These are phyloP conservation scores for Sardinella longiceps DNA, from an alignment of 2,797 vertebrate species.

Conservation along the genomic window DNA sequence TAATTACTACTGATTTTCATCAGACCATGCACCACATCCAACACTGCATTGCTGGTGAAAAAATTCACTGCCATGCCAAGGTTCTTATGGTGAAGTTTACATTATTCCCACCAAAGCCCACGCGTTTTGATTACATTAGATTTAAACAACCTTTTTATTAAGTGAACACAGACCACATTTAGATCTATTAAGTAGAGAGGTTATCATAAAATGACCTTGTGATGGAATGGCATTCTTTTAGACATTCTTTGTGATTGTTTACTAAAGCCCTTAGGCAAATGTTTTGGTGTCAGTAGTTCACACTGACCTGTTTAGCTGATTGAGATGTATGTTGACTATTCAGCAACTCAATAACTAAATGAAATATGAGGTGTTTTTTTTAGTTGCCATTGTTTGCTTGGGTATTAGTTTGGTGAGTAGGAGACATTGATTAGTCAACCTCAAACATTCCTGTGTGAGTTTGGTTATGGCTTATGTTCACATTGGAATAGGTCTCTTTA, in stretches of 20 bases:
- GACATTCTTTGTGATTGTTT: constrained; percentile 16
- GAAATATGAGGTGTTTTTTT: neutral
- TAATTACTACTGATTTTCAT: too few relatives aligned
- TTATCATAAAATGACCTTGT: neutral
- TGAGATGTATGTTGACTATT: neutral
- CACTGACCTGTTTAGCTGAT: neutral
- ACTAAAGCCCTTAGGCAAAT: neutral
- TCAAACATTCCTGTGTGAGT: neutral
- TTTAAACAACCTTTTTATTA: neutral
- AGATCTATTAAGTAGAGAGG: neutral
- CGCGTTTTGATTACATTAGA: neutral
- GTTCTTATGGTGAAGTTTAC: neutral
- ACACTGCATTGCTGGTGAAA: too few relatives aligned
- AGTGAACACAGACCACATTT: neutral
- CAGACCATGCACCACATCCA: too few relatives aligned
- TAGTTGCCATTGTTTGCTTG: neutral
- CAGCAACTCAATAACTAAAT: neutral
- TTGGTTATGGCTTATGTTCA: neutral
- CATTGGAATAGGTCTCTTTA: neutral
- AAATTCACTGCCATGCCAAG: neutral
- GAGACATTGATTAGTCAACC: neutral
- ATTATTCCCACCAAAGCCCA: neutral
- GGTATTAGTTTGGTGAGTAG: neutral
- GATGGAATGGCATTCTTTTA: neutral
- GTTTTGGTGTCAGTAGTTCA: neutral